These are phyloP conservation scores for Protomyctophum bolini DNA, from an alignment of 2,113 vertebrate genomes.

Conservation along the genomic window DNA sequence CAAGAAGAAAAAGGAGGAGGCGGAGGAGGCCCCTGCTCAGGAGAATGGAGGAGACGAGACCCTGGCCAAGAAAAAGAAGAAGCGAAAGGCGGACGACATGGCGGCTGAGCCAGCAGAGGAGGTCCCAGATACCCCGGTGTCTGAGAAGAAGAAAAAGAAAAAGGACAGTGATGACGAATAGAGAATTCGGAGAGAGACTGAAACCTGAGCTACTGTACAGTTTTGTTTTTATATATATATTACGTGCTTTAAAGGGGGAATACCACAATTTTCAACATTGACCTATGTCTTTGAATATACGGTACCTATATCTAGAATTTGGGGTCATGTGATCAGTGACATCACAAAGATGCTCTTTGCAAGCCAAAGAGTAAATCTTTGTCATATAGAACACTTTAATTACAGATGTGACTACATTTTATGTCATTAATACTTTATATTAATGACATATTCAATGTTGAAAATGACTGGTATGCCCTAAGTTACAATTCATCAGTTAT, in stretches of 20 bases:
- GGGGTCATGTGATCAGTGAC: too few species aligned
- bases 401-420: too few species aligned
- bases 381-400: too few species aligned
- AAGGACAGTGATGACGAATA: conserved; percentile 21
- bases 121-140: conserved; percentile 21
- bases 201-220: conserved; percentile 64
- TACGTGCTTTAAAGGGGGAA: not conserved
- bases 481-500: too few species aligned
- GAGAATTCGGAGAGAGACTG: conserved; percentile 7
- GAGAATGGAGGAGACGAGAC: conserved; percentile 52
- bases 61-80: conserved; percentile 79
- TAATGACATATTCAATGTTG: too few species aligned
- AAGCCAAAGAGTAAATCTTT: too few species aligned
- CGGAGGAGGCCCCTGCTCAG: not conserved
- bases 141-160: conserved; percentile 72
- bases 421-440: too few species aligned
- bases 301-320: too few species aligned
- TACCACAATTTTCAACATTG: too few species aligned
- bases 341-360: too few species aligned
- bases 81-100: conserved; percentile 44
- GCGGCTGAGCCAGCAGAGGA: conserved; percentile 42
- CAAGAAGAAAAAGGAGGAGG: conserved; percentile 76
- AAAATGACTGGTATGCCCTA: too few species aligned
- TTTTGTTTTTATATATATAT: conserved; percentile 39
- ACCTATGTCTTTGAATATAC: too few species aligned